Conservation (phyloP, 2,888 invertebrate genomes). For the Cynaeus angustus region DNA sequence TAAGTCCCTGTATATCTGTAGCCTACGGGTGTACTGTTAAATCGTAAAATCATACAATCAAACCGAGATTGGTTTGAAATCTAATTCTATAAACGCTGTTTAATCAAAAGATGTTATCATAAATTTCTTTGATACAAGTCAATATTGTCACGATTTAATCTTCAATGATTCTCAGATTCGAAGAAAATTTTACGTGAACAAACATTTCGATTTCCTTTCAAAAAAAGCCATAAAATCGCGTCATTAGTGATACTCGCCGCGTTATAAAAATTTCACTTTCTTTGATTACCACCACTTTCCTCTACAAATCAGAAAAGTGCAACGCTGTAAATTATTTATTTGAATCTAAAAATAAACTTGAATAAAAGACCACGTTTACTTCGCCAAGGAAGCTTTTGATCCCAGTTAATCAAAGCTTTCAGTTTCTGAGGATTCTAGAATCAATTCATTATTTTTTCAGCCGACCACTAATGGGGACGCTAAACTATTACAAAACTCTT, state of each 20-base stretch:
- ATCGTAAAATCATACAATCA: slow-evolving; percentile 5
- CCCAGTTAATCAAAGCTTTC: slow-evolving; percentile 2
- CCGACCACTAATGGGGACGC: slow-evolving; percentile 60
- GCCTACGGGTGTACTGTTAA: not conserved
- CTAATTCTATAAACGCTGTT: not conserved
- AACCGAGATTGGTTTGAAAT: slow-evolving; percentile 2
- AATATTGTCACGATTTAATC: too few relatives aligned
- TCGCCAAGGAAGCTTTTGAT: not conserved
- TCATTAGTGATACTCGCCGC: too few relatives aligned
- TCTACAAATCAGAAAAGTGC: slow-evolving; percentile 7
- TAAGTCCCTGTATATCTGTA: not conserved
- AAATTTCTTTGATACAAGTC: not conserved
- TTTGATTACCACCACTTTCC: not conserved
- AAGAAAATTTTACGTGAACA: not conserved
- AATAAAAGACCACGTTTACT: not conserved
- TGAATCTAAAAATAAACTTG: not conserved
- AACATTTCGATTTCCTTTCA: too few relatives aligned
- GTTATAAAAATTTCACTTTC: too few relatives aligned
- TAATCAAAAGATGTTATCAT: not conserved
- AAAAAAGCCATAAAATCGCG: too few relatives aligned
- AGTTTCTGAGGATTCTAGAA: not conserved
- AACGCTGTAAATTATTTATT: not conserved
- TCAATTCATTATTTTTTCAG: slow-evolving; percentile 1
- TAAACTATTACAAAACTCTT: slow-evolving; percentile 54
- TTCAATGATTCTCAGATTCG: too few relatives aligned